phyloP scores from a whole-genome alignment of 2,113 vertebrate species.

The Ochotona princeps region DNA sequence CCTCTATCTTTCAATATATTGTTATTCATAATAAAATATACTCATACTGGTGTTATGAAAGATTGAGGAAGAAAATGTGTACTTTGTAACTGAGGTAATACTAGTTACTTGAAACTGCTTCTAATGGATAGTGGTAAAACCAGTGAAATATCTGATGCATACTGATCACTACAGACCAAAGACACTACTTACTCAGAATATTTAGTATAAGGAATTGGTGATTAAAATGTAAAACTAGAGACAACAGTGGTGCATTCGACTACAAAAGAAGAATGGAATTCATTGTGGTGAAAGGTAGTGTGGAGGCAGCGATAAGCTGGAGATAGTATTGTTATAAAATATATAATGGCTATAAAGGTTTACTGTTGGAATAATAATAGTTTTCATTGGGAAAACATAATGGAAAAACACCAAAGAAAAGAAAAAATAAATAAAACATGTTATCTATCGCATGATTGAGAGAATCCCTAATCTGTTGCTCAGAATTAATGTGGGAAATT shows the following conservation, averaged over 20 bases:
- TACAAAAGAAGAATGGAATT: not conserved
- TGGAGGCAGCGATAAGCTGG: not conserved
- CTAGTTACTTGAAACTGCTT: slow-evolving; percentile 30
- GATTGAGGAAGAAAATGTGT: slow-evolving; percentile 14
- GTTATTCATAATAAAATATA: slow-evolving; percentile 77
- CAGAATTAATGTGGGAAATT: not conserved
- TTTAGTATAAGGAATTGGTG: not conserved
- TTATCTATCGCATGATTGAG: not conserved
- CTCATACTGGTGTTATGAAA: slow-evolving; percentile 60
- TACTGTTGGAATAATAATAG: slow-evolving; percentile 14
- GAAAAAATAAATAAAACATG: not conserved
- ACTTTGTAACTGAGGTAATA: not conserved
- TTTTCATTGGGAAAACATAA: not conserved
- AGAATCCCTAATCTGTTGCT: not conserved
- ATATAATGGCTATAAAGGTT: not conserved
- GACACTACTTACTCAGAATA: not conserved
- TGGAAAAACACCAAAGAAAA: not conserved
- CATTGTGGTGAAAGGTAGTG: not conserved
- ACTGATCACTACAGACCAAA: slow-evolving; percentile 17
- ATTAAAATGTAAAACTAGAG: not conserved
- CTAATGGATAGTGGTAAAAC: slow-evolving; percentile 11
- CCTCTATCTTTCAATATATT: slow-evolving; percentile 82
- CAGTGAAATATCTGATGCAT: slow-evolving; percentile 12
- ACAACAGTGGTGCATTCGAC: not conserved
- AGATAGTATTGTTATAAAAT: not conserved